A percentile compares a stretch with the other conserved stretches of the same genome.
phyloP scores from a whole-genome alignment of 2,888 invertebrate genomes.

The Ormyrus pomaceus region DNA sequence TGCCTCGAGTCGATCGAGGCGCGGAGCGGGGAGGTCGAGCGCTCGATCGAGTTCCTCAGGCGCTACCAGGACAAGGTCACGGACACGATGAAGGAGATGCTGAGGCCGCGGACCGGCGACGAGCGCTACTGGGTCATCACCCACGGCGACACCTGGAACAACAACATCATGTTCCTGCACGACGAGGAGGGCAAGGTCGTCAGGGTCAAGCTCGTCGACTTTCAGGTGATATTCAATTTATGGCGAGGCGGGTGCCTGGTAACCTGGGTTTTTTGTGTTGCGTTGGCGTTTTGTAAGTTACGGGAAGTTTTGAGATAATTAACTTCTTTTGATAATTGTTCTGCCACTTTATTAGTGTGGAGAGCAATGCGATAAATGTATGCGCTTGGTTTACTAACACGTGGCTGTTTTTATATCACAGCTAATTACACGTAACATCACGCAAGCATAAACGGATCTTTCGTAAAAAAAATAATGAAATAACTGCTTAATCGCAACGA shows the following conservation, averaged over 20 bases:
- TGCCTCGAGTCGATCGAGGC: constrained; percentile 58
- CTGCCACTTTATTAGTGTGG: too few relatives aligned
- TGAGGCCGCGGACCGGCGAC: constrained; percentile 41
- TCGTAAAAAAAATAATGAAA: too few relatives aligned
- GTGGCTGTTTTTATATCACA: too few relatives aligned
- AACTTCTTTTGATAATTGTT: too few relatives aligned
- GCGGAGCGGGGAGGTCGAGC: constrained; percentile 47
- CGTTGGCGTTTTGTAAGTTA: background rate
- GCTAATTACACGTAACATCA: too few relatives aligned
- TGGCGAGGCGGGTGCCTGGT: too few relatives aligned
- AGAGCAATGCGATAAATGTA: too few relatives aligned
- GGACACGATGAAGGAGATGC: constrained; percentile 55
- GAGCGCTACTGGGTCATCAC: constrained; percentile 63
- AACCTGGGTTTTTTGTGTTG: too few relatives aligned
- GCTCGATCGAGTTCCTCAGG: constrained; percentile 55
- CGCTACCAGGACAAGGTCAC: constrained; percentile 38
- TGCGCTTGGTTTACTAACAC: too few relatives aligned
- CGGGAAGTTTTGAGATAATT: too few relatives aligned
- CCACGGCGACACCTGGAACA: constrained; percentile 69
- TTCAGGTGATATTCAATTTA: constrained; percentile 55
- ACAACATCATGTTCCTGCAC: constrained; percentile 66
- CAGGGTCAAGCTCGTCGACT: constrained; percentile 64
- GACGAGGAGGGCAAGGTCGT: constrained; percentile 53
- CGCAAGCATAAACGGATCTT: too few relatives aligned
- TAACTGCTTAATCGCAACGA: too few relatives aligned